A percentile compares a stretch with the other conserved stretches of the same genome.
These are phyloP conservation scores for Stenodera caucasica DNA, from an alignment of 2,888 invertebrate species.

Conservation along the genomic window DNA sequence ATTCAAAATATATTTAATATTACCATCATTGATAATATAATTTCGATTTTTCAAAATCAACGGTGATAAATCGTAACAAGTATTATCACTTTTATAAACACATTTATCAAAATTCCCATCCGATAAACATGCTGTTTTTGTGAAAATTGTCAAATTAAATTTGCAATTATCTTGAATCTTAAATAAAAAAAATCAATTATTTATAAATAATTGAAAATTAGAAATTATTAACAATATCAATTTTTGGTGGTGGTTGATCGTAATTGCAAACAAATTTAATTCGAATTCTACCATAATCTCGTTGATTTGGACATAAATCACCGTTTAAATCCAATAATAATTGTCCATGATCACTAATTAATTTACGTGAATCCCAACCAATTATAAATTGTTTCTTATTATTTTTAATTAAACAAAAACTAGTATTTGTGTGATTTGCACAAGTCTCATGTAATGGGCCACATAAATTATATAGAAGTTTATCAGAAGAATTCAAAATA, in stretches of 20 bases:
- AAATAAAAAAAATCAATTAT: too few relatives aligned
- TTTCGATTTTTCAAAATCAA: slow-evolving; percentile 11
- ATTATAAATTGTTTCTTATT: slow-evolving; percentile 1
- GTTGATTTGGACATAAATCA: slow-evolving; percentile 4
- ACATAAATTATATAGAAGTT: slow-evolving; percentile 21
- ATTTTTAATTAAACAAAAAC: slow-evolving; percentile 17
- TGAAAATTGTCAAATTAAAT: slow-evolving; percentile 18
- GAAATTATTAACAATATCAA: slow-evolving; percentile 17
- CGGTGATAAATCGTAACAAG: slow-evolving; percentile 15
- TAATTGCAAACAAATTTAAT: slow-evolving; percentile 20
- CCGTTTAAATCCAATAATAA: slow-evolving; percentile 14
- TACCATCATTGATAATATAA: slow-evolving; percentile 9
- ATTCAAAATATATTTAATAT: slow-evolving; percentile 14
- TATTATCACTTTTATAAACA: not conserved
- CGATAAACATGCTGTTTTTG: slow-evolving; percentile 11
- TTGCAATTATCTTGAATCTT: slow-evolving; percentile 18
- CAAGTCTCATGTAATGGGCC: slow-evolving; percentile 16
- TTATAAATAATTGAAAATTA: slow-evolving; percentile 4
- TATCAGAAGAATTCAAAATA: not conserved
- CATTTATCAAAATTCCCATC: slow-evolving; percentile 13
- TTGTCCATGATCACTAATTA: slow-evolving; percentile 18
- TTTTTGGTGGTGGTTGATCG: slow-evolving; percentile 11
- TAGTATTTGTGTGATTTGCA: slow-evolving; percentile 11
- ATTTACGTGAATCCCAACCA: slow-evolving; percentile 11
- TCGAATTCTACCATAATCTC: not conserved